Percentiles rank a stretch among this genome's conserved stretches.
Evolutionary conservation across 1,140 invertebrate species (phyloP).

Genomic region (Scaptomyza pallida): DNA sequence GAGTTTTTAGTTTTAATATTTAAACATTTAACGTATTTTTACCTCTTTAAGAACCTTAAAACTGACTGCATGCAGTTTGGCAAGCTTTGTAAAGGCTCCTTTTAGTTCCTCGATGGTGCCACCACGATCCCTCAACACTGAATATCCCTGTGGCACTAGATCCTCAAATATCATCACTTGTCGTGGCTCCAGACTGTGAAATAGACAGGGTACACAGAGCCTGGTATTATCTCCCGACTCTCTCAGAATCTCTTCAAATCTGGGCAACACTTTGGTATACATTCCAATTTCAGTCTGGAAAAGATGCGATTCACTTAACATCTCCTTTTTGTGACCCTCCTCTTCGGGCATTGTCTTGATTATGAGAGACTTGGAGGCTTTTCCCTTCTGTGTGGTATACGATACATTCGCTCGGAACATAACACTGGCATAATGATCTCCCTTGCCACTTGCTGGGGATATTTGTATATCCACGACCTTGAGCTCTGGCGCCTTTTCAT

Average conservation of each 20-base stretch:
- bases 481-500: conserved; percentile 36
- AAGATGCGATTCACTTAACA: conserved; percentile 43
- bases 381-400: conserved; percentile 16
- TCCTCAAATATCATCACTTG: conserved; percentile 68
- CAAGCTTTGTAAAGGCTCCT: conserved; percentile 43
- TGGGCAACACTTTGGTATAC: conserved; percentile 61
- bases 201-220: conserved; percentile 44
- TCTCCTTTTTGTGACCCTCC: conserved; percentile 63
- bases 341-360: conserved; percentile 70
- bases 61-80: conserved; percentile 68
- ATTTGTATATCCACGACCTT: conserved; percentile 40
- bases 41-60: conserved; percentile 52
- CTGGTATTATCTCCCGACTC: conserved; percentile 40
- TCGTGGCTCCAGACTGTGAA: conserved; percentile 49
- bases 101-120: conserved; percentile 43
- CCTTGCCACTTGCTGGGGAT: conserved; percentile 64
- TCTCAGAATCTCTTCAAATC: conserved; percentile 58
- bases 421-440: conserved; percentile 77
- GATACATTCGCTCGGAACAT: conserved; percentile 61
- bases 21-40: not conserved
- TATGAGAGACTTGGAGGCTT: conserved; percentile 54
- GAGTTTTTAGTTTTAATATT: not conserved
- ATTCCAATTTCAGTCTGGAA: conserved; percentile 71
- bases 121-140: conserved; percentile 44
- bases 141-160: conserved; percentile 48